Conservation (phyloP, 2,797 vertebrate genomes). For the Parauchenoglanis punctatus region DNA sequence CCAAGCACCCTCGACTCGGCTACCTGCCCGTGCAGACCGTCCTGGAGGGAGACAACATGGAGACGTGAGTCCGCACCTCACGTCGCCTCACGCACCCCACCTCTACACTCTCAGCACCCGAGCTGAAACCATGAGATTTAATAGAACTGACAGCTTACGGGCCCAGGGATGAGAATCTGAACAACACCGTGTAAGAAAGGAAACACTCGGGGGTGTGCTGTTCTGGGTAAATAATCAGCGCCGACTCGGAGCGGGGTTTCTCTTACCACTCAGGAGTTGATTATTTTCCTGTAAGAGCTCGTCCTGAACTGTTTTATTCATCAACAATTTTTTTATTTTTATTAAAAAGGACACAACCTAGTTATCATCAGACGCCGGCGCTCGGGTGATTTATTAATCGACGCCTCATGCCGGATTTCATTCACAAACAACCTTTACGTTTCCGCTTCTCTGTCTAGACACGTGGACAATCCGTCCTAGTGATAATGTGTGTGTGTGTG, state of each 20-base stretch:
- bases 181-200: background rate
- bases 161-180: background rate
- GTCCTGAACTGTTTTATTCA: background rate
- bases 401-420: too few species aligned
- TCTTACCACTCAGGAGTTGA: background rate
- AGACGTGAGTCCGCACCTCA: constrained; percentile 82
- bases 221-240: background rate
- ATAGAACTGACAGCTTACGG: background rate
- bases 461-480: background rate
- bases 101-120: background rate
- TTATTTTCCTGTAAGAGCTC: background rate
- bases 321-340: too few species aligned
- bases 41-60: constrained; percentile 95
- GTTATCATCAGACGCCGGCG: background rate
- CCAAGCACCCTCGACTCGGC: constrained; percentile 93
- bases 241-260: background rate
- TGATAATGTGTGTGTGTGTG: background rate
- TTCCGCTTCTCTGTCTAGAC: background rate
- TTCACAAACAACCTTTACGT: background rate
- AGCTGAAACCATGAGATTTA: background rate
- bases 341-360: too few species aligned
- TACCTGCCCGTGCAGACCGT: constrained; percentile 96
- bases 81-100: background rate
- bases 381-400: background rate
- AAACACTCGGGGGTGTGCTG: background rate